Base-by-base conservation (phyloP, 1,140 invertebrate genomes). In the Bombus picipes region DNA sequence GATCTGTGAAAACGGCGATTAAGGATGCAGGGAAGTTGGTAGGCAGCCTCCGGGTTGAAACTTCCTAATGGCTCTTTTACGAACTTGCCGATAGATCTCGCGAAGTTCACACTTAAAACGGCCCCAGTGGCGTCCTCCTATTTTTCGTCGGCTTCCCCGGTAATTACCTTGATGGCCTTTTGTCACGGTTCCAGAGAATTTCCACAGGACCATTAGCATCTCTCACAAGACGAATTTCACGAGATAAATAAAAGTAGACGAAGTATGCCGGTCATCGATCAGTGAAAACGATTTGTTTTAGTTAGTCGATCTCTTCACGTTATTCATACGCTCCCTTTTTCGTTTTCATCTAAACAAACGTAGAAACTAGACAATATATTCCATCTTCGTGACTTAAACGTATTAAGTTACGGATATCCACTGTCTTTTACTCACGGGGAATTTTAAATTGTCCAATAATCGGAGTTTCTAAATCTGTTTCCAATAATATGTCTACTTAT, bases 51-150 rank as follows among this genome's bases (percentile, higher is more conserved):
- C 18, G 70, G 32, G 71, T 41, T 25, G 70, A 82, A 89, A 90
- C 85, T 90, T 87, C 73, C 62, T 89, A 87, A 89, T 87, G 89
- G 81, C 78, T 85, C 88, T 89, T 89, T 82, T 66, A 81, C 77
- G 65, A 76, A 87, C 74, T 89, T 71, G 66, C 76, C 85, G 81
- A 83, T 89, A 81, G 88, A 89, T 89, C 85, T 80, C 72, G 73
- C 72, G 3, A 83, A 81, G 76, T 87, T 87, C 77, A 73, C 85
- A 71, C 53, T 68, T 81, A 71, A 59, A 62, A 47, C 53, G 59
- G 34, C 28, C 34, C 32, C 32, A 18, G 37, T 81, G 57, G 74
- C 71, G 70, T 59, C 68, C 37, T n/a, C 43, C 71, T 66, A 87
- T 89, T 81, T 89, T 87, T 85, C 53, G 59, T 15, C 79, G 25